phyloP scores from a whole-genome alignment of 1,140 invertebrate species.

The Sitobion miscanthi region DNA sequence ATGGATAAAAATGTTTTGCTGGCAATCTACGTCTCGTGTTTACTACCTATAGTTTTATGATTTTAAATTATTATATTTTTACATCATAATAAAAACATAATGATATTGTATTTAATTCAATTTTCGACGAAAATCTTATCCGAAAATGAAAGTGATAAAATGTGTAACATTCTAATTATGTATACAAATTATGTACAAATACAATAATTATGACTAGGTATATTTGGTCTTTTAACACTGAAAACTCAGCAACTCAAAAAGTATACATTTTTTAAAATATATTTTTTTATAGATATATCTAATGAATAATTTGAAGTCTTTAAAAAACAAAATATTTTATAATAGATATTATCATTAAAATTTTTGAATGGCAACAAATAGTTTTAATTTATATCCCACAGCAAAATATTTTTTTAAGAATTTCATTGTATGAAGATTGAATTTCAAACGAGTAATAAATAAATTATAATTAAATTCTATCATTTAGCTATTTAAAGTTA shows the following conservation, averaged over 20 bases:
- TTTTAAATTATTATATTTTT: neutral
- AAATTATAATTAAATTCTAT: neutral
- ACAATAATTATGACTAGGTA: neutral
- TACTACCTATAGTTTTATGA: neutral
- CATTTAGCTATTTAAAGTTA: neutral
- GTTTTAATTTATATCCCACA: neutral
- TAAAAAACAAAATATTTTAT: neutral
- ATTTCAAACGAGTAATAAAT: neutral
- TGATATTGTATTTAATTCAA: neutral
- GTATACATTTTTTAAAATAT: neutral
- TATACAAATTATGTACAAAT: neutral
- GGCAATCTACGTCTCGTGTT: neutral
- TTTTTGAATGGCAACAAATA: neutral
- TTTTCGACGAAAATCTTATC: neutral
- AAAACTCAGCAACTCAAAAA: neutral
- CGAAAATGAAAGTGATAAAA: neutral
- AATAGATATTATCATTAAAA: neutral
- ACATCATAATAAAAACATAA: neutral
- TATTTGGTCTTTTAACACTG: neutral
- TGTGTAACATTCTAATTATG: neutral
- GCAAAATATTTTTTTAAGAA: neutral
- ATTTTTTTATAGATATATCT: neutral
- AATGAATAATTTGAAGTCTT: neutral
- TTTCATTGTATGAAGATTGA: neutral
- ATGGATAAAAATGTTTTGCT: conserved; percentile 4